Evolutionary conservation across 2,113 vertebrate genomes (phyloP).

Genomic region (Ailuropoda melanoleuca): DNA sequence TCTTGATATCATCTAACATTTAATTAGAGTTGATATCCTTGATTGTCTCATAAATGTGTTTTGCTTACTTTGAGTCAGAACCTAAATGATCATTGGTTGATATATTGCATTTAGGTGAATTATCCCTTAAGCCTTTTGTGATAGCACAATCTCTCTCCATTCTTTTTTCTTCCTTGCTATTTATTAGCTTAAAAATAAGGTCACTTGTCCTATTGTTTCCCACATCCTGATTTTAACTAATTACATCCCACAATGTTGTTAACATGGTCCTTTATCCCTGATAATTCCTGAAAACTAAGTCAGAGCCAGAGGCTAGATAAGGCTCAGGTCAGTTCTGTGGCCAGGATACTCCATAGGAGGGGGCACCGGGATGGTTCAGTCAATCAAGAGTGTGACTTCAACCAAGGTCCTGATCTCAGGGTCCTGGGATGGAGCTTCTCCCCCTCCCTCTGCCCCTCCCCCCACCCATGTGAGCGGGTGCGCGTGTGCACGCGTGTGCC

Average conservation of each 20-base stretch:
- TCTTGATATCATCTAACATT: background rate
- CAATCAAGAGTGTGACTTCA: background rate
- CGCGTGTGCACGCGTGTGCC: too few relatives aligned
- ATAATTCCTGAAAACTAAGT: background rate
- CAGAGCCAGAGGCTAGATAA: background rate
- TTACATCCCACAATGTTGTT: background rate
- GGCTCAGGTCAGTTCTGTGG: background rate
- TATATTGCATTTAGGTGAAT: background rate
- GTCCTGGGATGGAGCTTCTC: background rate
- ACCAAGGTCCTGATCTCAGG: background rate
- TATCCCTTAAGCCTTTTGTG: background rate
- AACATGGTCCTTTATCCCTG: background rate
- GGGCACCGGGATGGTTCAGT: background rate
- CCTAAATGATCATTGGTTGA: background rate
- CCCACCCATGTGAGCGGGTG: background rate
- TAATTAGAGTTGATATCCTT: background rate
- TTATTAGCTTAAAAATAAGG: background rate
- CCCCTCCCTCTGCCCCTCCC: background rate
- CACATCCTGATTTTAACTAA: background rate
- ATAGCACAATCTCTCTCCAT: background rate
- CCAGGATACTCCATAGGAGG: background rate
- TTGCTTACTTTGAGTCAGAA: background rate
- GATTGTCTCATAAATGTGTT: background rate
- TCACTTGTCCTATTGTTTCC: background rate
- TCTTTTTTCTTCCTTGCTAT: background rate